A percentile compares a stretch with the other conserved stretches of the same genome.
phyloP scores from a whole-genome alignment of 2,888 invertebrate species.

The Hyles lineata region DNA sequence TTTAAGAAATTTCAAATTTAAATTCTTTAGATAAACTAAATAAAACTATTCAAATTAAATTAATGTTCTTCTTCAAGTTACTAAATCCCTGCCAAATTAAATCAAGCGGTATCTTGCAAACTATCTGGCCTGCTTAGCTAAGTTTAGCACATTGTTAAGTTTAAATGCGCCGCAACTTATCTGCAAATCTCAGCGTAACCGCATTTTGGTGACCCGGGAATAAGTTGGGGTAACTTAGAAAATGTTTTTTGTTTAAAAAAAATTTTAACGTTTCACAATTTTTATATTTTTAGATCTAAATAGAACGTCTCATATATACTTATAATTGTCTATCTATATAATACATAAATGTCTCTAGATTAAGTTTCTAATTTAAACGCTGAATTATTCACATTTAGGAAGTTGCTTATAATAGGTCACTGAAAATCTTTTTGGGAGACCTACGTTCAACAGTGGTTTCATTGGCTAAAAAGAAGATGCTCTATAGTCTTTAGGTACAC shows the following conservation, averaged over 20 bases:
- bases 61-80: not conserved
- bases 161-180: constrained; percentile 39
- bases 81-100: constrained; percentile 33
- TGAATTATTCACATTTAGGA: too few species aligned
- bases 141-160: constrained; percentile 39
- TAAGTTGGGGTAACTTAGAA: not conserved
- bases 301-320: too few species aligned
- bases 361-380: too few species aligned
- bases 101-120: constrained; percentile 38
- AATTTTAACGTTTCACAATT: not conserved
- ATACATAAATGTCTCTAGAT: too few species aligned
- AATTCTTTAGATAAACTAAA: not conserved
- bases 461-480: too few species aligned
- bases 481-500: too few species aligned
- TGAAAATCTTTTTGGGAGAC: too few species aligned
- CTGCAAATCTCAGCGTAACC: constrained; percentile 43
- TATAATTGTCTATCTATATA: too few species aligned
- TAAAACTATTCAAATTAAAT: not conserved
- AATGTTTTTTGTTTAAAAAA: not conserved
- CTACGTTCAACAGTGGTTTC: too few species aligned
- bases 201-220: constrained; percentile 34
- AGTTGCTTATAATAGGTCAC: too few species aligned
- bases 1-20: too few species aligned
- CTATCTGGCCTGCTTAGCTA: constrained; percentile 37
- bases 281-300: too few species aligned